Percentiles rank a stretch among this genome's conserved stretches.
phyloP scores from a whole-genome alignment of 37 sponge, comb jelly and placozoan genomes.

The Bolinopsis microptera region DNA sequence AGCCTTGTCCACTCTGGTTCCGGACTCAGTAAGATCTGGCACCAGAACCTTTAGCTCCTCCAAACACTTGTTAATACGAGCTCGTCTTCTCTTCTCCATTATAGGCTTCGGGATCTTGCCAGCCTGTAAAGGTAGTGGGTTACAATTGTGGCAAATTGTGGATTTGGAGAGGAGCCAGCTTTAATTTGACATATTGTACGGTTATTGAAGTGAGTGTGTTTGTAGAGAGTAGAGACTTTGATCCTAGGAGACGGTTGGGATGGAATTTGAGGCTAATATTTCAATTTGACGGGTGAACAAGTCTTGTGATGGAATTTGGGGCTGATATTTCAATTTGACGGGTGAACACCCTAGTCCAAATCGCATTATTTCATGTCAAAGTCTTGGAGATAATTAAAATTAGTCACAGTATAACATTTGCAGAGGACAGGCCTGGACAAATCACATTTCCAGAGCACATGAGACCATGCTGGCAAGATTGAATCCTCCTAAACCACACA shows the following conservation, averaged over 20 bases:
- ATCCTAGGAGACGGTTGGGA: too few species aligned
- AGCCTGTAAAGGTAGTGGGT: constrained; percentile 16
- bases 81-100: constrained; percentile 54
- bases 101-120: constrained; percentile 49
- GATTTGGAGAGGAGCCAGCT: too few species aligned
- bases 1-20: constrained; percentile 51
- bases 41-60: constrained; percentile 57
- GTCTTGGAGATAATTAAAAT: not conserved
- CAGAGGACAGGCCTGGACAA: too few species aligned
- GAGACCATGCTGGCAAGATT: not conserved
- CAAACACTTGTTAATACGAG: constrained; percentile 58
- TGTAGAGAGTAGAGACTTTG: too few species aligned
- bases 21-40: constrained; percentile 40
- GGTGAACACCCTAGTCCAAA: not conserved
- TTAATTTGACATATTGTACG: not conserved
- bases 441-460: not conserved
- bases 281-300: not conserved
- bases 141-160: not conserved
- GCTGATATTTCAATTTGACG: not conserved
- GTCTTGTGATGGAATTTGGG: not conserved
- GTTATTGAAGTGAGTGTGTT: too few species aligned
- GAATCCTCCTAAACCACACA: not conserved
- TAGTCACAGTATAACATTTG: not conserved
- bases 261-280: not conserved
- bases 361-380: not conserved